Base-by-base conservation (phyloP, 2,113 vertebrate species). In the Engraulis encrasicolus region DNA sequence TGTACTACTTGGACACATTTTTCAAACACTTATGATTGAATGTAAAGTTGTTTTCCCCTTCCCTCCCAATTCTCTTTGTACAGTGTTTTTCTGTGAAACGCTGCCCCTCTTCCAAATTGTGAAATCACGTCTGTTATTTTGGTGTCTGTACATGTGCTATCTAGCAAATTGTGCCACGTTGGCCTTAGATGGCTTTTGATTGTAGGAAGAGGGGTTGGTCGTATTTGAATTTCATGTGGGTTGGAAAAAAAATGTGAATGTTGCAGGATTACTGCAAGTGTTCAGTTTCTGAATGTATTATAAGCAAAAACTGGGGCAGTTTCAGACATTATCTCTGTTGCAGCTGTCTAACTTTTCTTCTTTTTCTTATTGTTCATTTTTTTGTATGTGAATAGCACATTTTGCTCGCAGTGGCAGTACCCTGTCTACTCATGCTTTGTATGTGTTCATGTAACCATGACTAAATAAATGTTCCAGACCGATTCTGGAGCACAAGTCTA, bases 331-430 rank as follows among this genome's bases (percentile, higher is more conserved):
- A n/a, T n/a, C 14, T 31, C 27, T 9, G 31, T 15, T 74, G 58
- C 58, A 66, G 7, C 58, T 66, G 66, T 74, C 31, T 17, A 18
- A 4, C 52, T 20, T 20, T 6, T 4, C 66, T 34, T 34, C 27
- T 15, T 31, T 15, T 15, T 61, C 23, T 18, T 34, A 15, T 36
- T 74, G 11, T 74, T n/a, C 40, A 34, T 74, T 27, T 34, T n/a
- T n/a, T n/a, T n/a, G n/a, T 74, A 27, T 74, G 66, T 74, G 66
- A 74, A 34, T 15, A 74, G 66, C 27, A 34, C 66, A 74, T 74
- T 74, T 74, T 74, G 66, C 31, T 74, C 17, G 12, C 66, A 34
- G 66, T 74, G 66, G 27, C 66, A 74, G 27, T 74, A 34, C 9
- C n/a, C 66, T 34, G 27, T 74, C 31, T 34, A 12, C 66, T 74